These are phyloP conservation scores for Nothocercus nigrocapillus DNA, from an alignment of 2,113 vertebrate genomes.

Conservation along the genomic window DNA sequence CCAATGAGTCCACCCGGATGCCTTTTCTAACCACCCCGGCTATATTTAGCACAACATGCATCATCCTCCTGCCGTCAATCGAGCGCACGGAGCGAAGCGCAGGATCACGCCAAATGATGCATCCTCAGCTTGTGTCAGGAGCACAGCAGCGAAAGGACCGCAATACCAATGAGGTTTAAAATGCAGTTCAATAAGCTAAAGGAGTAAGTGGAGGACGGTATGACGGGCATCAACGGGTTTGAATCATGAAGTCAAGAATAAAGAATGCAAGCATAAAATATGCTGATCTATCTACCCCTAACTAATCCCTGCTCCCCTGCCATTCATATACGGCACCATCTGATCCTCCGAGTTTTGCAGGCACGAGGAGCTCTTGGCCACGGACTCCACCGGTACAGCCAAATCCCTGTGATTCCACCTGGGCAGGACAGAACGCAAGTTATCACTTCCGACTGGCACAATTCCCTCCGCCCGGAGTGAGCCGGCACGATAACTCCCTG, in stretches of 20 bases:
- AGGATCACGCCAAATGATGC: slow-evolving; percentile 48
- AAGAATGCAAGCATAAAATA: slow-evolving; percentile 35
- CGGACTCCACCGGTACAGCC: slow-evolving; percentile 8
- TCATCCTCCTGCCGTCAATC: slow-evolving; percentile 55
- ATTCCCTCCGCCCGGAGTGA: slow-evolving; percentile 44
- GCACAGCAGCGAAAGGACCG: background rate
- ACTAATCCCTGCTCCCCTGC: slow-evolving; percentile 33
- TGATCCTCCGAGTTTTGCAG: slow-evolving; percentile 53
- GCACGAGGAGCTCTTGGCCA: slow-evolving; percentile 57
- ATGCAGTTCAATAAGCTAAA: background rate
- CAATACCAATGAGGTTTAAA: background rate
- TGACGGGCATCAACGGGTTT: background rate
- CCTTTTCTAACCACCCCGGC: slow-evolving; percentile 60
- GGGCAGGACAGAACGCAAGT: slow-evolving; percentile 67
- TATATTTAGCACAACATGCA: slow-evolving; percentile 60
- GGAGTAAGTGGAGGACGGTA: background rate
- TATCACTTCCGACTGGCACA: slow-evolving; percentile 62
- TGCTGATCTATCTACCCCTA: background rate
- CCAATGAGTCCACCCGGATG: slow-evolving; percentile 64
- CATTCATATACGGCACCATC: slow-evolving; percentile 46
- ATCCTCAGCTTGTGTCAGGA: slow-evolving; percentile 11
- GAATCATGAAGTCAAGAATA: slow-evolving; percentile 14
- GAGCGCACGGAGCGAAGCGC: slow-evolving; percentile 36
- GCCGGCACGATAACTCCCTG: slow-evolving; percentile 29
- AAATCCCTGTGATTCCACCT: slow-evolving; percentile 53